Evolutionary conservation across 2,888 invertebrate genomes (phyloP).

Genomic region (Miltochrista miniata): DNA sequence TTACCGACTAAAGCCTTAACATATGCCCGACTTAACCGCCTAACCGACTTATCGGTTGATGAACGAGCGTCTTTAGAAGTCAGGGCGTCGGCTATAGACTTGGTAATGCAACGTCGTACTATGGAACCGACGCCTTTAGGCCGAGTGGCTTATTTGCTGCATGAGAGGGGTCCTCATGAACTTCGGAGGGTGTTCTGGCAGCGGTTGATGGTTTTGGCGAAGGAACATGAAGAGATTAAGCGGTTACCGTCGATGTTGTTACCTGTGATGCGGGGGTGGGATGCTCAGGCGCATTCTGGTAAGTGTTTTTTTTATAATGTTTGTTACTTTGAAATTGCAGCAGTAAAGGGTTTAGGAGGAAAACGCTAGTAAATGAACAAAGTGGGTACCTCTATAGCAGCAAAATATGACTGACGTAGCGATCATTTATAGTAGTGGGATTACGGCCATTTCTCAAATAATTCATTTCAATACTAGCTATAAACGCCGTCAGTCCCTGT

Average conservation of each 20-base stretch:
- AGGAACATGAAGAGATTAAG: slow-evolving; percentile 26
- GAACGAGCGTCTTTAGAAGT: slow-evolving; percentile 38
- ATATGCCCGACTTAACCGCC: slow-evolving; percentile 27
- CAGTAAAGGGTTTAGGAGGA: too few species aligned
- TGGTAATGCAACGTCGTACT: slow-evolving; percentile 35
- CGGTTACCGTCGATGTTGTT: slow-evolving; percentile 36
- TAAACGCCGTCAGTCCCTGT: too few species aligned
- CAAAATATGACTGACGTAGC: too few species aligned
- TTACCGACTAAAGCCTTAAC: slow-evolving; percentile 20
- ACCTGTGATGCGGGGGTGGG: slow-evolving; percentile 38
- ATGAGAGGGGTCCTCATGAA: slow-evolving; percentile 43
- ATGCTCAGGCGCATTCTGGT: slow-evolving; percentile 39
- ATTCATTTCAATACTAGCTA: too few species aligned
- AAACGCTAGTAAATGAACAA: too few species aligned
- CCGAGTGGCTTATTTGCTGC: slow-evolving; percentile 31
- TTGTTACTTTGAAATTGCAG: too few species aligned
- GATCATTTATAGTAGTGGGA: too few species aligned
- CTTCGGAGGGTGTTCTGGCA: slow-evolving; percentile 62
- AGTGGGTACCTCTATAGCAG: too few species aligned
- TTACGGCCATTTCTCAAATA: too few species aligned
- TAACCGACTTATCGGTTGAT: slow-evolving; percentile 32
- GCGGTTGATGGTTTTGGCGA: slow-evolving; percentile 45
- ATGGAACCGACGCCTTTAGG: slow-evolving; percentile 35
- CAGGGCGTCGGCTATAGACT: slow-evolving; percentile 57
- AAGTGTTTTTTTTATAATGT: not conserved